These are phyloP conservation scores for Gorsachius goisagi DNA, from an alignment of 2,113 vertebrate species.

Conservation along the genomic window DNA sequence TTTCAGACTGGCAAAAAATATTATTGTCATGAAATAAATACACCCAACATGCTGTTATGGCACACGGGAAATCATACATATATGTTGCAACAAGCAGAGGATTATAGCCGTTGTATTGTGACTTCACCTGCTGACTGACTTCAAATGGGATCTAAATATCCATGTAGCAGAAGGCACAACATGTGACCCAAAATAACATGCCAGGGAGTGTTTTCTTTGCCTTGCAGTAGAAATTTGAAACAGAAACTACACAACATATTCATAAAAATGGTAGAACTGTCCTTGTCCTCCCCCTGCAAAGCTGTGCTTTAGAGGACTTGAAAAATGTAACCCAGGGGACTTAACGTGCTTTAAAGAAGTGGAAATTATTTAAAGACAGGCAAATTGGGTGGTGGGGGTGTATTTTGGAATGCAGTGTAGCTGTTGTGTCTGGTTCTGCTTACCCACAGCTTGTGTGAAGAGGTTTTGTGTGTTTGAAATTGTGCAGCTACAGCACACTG, in stretches of 20 bases:
- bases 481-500: not conserved
- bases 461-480: not conserved
- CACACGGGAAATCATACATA: not conserved
- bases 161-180: not conserved
- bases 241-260: not conserved
- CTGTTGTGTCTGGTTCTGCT: not conserved
- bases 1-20: not conserved
- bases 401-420: not conserved
- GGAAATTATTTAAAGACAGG: not conserved
- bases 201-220: not conserved
- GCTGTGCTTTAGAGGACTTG: not conserved
- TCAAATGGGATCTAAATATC: not conserved
- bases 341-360: not conserved
- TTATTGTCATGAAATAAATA: not conserved
- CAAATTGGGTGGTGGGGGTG: not conserved
- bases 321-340: not conserved
- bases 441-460: not conserved
- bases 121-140: not conserved
- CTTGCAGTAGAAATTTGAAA: not conserved
- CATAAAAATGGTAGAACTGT: not conserved
- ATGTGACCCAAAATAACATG: not conserved
- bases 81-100: not conserved
- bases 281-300: not conserved
- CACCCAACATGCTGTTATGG: not conserved
- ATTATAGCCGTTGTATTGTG: not conserved